A percentile compares a stretch with the other conserved stretches of the same genome.
Evolutionary conservation across 53 echinoderm and acorn worm species (phyloP).

Genomic region (Mesocentrotus franciscanus): DNA sequence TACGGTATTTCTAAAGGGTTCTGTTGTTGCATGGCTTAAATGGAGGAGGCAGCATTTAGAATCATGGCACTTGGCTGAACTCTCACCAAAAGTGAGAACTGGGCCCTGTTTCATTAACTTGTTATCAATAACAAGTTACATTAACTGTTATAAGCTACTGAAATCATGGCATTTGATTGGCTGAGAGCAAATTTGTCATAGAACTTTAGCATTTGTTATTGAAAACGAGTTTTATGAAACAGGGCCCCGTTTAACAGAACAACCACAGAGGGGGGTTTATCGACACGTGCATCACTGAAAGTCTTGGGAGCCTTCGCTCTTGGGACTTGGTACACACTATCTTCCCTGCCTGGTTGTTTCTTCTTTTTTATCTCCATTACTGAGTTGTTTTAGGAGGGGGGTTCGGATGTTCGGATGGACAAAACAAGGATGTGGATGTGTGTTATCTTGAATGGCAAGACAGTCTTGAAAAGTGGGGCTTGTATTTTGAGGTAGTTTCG

Average conservation of each 20-base stretch:
- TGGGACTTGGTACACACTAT: not conserved
- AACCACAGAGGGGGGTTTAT: constrained; percentile 28
- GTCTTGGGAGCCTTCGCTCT: not conserved
- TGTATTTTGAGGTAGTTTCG: not conserved
- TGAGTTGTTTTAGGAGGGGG: constrained; percentile 13
- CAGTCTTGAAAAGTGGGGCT: not conserved
- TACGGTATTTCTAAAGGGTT: not conserved
- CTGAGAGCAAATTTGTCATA: too few species aligned
- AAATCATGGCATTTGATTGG: too few species aligned
- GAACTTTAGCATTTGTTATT: too few species aligned
- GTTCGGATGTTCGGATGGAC: constrained; percentile 6
- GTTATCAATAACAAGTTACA: too few species aligned
- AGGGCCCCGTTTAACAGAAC: not conserved
- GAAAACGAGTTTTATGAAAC: too few species aligned
- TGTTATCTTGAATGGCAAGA: constrained; percentile 27
- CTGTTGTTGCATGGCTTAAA: not conserved
- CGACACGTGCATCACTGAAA: not conserved
- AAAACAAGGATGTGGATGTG: constrained; percentile 15
- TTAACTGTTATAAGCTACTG: too few species aligned
- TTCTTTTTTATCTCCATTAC: not conserved
- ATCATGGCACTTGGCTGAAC: constrained; percentile 1
- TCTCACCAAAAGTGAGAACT: too few species aligned
- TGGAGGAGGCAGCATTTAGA: not conserved
- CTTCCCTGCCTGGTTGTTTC: constrained; percentile 20
- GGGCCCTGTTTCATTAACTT: too few species aligned